These are phyloP conservation scores for Gymnocephalus cernua DNA, from an alignment of 2,113 vertebrate species.

Conservation along the genomic window DNA sequence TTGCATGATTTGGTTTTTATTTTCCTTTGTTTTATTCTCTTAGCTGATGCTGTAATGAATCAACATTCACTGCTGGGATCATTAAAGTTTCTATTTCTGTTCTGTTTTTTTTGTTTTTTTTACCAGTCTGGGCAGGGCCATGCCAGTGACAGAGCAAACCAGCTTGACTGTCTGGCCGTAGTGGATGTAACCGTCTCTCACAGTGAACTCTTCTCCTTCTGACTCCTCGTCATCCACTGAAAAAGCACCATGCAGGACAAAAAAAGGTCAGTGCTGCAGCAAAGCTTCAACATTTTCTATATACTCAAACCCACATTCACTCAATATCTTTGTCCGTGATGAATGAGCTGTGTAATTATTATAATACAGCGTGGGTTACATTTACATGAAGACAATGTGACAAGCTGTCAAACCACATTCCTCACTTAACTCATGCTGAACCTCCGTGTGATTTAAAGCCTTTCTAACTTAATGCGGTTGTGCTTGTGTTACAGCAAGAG, in stretches of 20 bases:
- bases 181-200: constrained; percentile 98
- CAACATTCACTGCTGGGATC: too few relatives aligned
- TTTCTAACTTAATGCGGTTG: neutral
- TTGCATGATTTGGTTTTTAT: too few relatives aligned
- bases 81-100: neutral
- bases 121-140: constrained; percentile 99
- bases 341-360: constrained; percentile 17
- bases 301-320: neutral
- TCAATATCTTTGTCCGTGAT: neutral
- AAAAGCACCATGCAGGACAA: constrained; percentile 42
- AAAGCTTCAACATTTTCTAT: neutral
- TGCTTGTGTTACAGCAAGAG: too few relatives aligned
- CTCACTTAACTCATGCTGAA: neutral
- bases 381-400: neutral
- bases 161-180: constrained; percentile 99
- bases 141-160: constrained; percentile 98
- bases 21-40: neutral
- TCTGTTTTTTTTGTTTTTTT: neutral
- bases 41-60: neutral
- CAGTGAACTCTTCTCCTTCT: constrained; percentile 99
- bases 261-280: constrained; percentile 1
- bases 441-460: neutral
- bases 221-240: constrained; percentile 99
- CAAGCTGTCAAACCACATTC: constrained; percentile 19
- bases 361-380: neutral